Percentiles rank a stretch among this genome's conserved stretches.
Evolutionary conservation across 1,140 invertebrate genomes (phyloP).

Genomic region (Euschistus heros): DNA sequence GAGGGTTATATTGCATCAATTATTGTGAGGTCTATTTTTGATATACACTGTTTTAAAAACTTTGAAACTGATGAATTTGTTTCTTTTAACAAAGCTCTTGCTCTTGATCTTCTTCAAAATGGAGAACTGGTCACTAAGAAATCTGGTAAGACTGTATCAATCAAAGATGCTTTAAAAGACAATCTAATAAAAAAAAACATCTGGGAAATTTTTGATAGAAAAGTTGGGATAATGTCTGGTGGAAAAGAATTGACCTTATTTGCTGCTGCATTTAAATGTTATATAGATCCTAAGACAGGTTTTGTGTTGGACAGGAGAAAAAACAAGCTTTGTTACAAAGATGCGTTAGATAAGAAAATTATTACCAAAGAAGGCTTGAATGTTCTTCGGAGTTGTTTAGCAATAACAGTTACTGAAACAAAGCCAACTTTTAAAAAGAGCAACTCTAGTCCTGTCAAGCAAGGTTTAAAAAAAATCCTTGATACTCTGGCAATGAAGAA

Average conservation of each 20-base stretch:
- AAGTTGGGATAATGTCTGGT: constrained; percentile 63
- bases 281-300: constrained; percentile 76
- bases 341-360: constrained; percentile 71
- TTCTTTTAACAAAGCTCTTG: constrained; percentile 74
- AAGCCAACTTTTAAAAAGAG: constrained; percentile 54
- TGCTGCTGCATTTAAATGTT: constrained; percentile 69
- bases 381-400: constrained; percentile 66
- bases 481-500: constrained; percentile 14
- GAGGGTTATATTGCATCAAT: constrained; percentile 80
- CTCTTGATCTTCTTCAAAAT: constrained; percentile 64
- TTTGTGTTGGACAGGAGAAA: constrained; percentile 68
- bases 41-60: constrained; percentile 84
- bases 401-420: constrained; percentile 73
- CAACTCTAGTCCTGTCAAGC: constrained; percentile 69
- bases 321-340: constrained; percentile 67
- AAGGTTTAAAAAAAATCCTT: constrained; percentile 39
- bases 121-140: constrained; percentile 61
- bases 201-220: constrained; percentile 69
- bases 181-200: constrained; percentile 53
- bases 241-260: constrained; percentile 68
- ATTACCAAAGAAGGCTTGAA: constrained; percentile 78
- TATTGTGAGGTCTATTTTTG: constrained; percentile 76
- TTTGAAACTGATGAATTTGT: constrained; percentile 65
- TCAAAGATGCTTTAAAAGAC: constrained; percentile 40
- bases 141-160: constrained; percentile 57